Conservation (phyloP, 2,888 invertebrate species). For the Alsophila aescularia region DNA sequence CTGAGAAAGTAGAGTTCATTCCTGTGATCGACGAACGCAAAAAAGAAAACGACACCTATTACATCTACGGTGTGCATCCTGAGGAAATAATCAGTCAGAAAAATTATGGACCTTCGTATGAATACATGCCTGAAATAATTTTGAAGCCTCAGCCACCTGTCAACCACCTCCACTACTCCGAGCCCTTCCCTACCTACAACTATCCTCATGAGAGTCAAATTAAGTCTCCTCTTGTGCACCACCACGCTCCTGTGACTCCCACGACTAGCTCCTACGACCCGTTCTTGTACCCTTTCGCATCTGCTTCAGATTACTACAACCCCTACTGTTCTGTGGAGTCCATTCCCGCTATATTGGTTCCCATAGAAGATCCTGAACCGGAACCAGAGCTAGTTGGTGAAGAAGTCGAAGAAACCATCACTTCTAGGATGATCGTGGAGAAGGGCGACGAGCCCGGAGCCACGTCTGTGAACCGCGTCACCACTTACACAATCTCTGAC, state of each 20-base stretch:
- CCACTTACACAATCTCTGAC: conserved; percentile 71
- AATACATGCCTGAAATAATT: conserved; percentile 30
- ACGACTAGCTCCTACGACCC: conserved; percentile 68
- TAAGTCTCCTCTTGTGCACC: conserved; percentile 48
- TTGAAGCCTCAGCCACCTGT: conserved; percentile 35
- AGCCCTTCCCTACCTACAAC: conserved; percentile 46
- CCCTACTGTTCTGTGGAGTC: conserved; percentile 60
- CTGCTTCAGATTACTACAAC: conserved; percentile 58
- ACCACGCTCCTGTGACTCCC: conserved; percentile 57
- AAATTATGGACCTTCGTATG: conserved; percentile 34
- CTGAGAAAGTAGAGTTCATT: conserved; percentile 43
- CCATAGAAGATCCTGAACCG: conserved; percentile 56
- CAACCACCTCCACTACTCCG: conserved; percentile 41
- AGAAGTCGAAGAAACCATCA: conserved; percentile 71
- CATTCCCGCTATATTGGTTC: conserved; percentile 46
- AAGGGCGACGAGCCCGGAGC: conserved; percentile 68
- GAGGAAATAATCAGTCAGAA: conserved; percentile 39
- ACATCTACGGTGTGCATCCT: conserved; percentile 44
- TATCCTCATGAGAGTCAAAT: conserved; percentile 62
- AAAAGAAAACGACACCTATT: conserved; percentile 46
- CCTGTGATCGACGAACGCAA: conserved; percentile 36
- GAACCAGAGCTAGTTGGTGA: conserved; percentile 72
- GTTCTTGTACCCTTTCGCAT: conserved; percentile 50
- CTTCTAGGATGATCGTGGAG: conserved; percentile 68
- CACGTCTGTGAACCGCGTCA: conserved; percentile 72